Conservation (phyloP, 2,113 vertebrate species). For the Halichoerus grypus region DNA sequence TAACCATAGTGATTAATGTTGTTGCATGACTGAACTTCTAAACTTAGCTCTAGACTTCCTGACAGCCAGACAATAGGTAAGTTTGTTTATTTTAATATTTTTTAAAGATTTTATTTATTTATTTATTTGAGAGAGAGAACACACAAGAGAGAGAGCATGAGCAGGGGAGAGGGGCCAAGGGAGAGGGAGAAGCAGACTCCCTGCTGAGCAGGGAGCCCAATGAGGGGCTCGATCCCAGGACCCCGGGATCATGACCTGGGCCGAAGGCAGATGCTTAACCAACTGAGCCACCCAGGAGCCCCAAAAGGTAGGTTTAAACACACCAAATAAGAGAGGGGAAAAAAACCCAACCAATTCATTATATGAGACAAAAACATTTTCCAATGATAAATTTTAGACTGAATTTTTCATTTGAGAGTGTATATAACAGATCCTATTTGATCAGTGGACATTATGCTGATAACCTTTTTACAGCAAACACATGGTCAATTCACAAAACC, state of each 20-base stretch:
- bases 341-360: neutral
- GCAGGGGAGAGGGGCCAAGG: neutral
- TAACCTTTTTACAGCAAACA: conserved; percentile 6
- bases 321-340: neutral
- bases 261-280: neutral
- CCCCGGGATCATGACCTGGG: neutral
- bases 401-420: neutral
- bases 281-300: neutral
- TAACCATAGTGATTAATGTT: neutral
- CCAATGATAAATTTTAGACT: neutral
- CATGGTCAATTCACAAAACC: neutral
- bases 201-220: neutral
- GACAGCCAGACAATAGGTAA: neutral
- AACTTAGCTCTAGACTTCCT: neutral
- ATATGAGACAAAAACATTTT: neutral
- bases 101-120: no score
- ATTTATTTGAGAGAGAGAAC: no score
- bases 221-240: neutral
- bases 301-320: neutral
- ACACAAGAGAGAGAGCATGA: no score
- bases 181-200: neutral
- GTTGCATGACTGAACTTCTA: neutral
- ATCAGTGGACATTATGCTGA: neutral
- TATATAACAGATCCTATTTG: neutral
- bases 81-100: neutral